phyloP scores from a whole-genome alignment of 2,888 invertebrate genomes.

The Elaeidobius kamerunicus region DNA sequence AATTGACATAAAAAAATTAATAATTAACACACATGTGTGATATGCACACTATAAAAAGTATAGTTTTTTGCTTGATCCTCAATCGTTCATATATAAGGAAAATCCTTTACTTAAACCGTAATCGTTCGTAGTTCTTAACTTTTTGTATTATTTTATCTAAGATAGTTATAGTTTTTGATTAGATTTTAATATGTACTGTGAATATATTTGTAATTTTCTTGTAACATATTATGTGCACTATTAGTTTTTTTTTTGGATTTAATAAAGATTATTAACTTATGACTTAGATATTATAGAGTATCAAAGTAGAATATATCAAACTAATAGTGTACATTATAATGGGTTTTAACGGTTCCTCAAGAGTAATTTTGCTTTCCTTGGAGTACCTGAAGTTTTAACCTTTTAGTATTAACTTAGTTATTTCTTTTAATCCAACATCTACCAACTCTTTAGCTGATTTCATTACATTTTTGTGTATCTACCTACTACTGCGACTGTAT shows the following conservation, averaged over 20 bases:
- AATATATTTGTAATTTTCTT: neutral
- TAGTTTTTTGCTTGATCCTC: no score
- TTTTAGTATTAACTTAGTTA: slow-evolving; percentile 22
- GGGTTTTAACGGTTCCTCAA: slow-evolving; percentile 16
- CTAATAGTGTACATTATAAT: slow-evolving; percentile 20
- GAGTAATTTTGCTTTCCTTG: slow-evolving; percentile 18
- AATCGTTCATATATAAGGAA: no score
- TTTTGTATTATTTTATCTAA: neutral
- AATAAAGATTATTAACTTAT: neutral
- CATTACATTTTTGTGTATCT: slow-evolving; percentile 39
- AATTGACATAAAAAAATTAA: no score
- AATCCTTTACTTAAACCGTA: no score
- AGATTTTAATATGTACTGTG: neutral
- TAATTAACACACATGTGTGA: no score
- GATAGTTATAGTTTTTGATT: neutral
- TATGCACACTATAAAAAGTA: no score
- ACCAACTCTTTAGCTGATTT: slow-evolving; percentile 18
- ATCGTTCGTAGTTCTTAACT: neutral
- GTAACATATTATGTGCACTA: neutral
- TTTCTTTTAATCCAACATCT: slow-evolving; percentile 21
- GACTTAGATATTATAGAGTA: neutral
- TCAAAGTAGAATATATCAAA: slow-evolving; percentile 8
- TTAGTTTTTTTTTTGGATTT: neutral
- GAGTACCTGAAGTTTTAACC: slow-evolving; percentile 20
- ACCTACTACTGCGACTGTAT: slow-evolving; percentile 45